Base-by-base conservation (phyloP, 2,797 vertebrate species). In the Petrocephalus sullivani region DNA sequence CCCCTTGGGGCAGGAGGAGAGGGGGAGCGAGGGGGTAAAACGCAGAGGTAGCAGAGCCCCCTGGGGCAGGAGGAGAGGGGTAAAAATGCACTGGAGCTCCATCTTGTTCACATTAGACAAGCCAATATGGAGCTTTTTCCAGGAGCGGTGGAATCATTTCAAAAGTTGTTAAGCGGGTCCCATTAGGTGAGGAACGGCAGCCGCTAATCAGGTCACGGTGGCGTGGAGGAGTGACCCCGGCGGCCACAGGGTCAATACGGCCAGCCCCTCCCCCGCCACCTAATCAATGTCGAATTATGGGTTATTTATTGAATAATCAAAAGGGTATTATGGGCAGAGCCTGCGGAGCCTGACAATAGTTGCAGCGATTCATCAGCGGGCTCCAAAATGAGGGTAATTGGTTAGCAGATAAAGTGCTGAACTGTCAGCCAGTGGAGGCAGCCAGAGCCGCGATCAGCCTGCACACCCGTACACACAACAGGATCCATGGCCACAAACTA, bases 341-440 rank as follows among this genome's bases (percentile, higher is more conserved):
- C 92, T 92, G 92, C 92, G 92, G 90, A 92, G 93, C 91, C 88
- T 92, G 93, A 92, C 92, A 92, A 86, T 84, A 87, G 88, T 89
- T 89, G 89, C 87, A 89, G 88, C 95, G 94, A 96, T 96, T 96
- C 95, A 96, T 96, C 96, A 96, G 93, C 91, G 92, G 95, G 94
- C 93, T 94, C 96, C 95, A 94, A 96, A 97, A 97, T 97, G 96
- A 97, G 96, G 96, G 95, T 96, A 97, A 97, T 97, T 96, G 97
- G 95, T 95, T 96, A 96, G 95, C 96, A 97, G 96, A 96, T 96
- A 97, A 97, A 97, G 96, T 96, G 95, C 95, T 91, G 92, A 95
- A 93, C 94, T 90, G 92, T 46, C 37, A 82, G n/a, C 78, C n/a
- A 3, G 46, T 82, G 78, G 16, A 37, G 78, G 49, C n/a, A 46